These are phyloP conservation scores for Steatocranus sp. DNA, from an alignment of 2,797 vertebrate species.

Conservation along the genomic window DNA sequence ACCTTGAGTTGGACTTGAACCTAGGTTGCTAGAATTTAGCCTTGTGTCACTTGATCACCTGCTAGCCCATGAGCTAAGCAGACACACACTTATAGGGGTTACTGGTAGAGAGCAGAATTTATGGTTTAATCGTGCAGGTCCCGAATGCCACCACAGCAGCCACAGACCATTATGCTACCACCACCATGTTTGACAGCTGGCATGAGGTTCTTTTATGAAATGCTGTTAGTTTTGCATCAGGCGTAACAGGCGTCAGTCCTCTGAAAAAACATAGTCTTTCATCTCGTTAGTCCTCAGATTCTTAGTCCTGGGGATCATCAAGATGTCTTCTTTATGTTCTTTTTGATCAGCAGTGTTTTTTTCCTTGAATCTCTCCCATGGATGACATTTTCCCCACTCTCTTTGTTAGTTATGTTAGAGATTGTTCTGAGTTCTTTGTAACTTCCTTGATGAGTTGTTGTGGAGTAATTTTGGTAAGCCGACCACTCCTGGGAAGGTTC, in stretches of 20 bases:
- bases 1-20: neutral
- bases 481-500: neutral
- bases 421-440: neutral
- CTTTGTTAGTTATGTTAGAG: neutral
- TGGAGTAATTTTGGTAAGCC: neutral
- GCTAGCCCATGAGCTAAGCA: neutral
- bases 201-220: neutral
- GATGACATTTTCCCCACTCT: accelerated
- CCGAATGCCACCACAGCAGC: neutral
- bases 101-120: neutral
- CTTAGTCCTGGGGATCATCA: neutral
- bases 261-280: neutral
- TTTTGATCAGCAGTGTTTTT: neutral
- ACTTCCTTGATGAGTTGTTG: neutral
- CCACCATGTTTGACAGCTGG: accelerated
- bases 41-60: neutral
- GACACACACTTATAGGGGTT: neutral
- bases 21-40: neutral
- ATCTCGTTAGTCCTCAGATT: neutral
- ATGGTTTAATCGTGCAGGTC: neutral
- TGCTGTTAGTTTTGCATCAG: accelerated
- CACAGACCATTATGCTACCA: neutral
- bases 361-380: neutral
- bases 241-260: neutral
- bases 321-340: neutral